Evolutionary conservation across 2,888 invertebrate species (phyloP), one percentile per base, ranked within the genome.

Genomic region (Exephanes ischioxanthus): DNA sequence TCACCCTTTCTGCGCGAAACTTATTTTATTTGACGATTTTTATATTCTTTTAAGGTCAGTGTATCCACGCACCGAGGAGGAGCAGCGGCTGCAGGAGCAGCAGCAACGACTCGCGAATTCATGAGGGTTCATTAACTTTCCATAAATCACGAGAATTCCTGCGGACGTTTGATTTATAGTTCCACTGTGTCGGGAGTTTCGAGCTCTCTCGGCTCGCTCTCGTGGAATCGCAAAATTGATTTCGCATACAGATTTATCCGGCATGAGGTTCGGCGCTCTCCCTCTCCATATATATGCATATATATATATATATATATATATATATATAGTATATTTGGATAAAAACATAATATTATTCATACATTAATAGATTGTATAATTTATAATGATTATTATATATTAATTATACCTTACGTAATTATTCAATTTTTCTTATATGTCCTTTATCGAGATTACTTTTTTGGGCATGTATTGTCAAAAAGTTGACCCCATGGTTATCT

Each of bases 101-200:
- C 67, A 67, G 85, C 66, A 63, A 53, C 67, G 79, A 80, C 83
- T 83, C 76, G 80, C 67, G 72, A 83, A 85, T 85, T 83, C 85
- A 80, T 70, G 83, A 83, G 77, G 85, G 85, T 86, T 86, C 83
- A 86, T 86, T 86, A 86, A 86, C 80, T 86, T 86, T 86, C 83
- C 85, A 86, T 86, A 86, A 86, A 86, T 86, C 85, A 86, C 83
- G 77, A 26, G 77, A 83, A 86, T 79, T 86, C 83, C 83, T 70
- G 45, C 55, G 61, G 80, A 80, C 80, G 63, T 80, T 83, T 83
- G 83, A 86, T 86, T 86, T 86, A 86, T 80, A 58, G 83, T 77
- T 86, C 80, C 80, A 73, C 83, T 67, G 80, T 83, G 85, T 83
- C 85, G 37, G 26, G 77, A 80, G 73, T 68, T 80, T 76, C 77